A percentile compares a stretch with the other conserved stretches of the same genome.
These are phyloP conservation scores for Bombus affinis DNA, from an alignment of 1,140 invertebrate genomes.

Conservation along the genomic window DNA sequence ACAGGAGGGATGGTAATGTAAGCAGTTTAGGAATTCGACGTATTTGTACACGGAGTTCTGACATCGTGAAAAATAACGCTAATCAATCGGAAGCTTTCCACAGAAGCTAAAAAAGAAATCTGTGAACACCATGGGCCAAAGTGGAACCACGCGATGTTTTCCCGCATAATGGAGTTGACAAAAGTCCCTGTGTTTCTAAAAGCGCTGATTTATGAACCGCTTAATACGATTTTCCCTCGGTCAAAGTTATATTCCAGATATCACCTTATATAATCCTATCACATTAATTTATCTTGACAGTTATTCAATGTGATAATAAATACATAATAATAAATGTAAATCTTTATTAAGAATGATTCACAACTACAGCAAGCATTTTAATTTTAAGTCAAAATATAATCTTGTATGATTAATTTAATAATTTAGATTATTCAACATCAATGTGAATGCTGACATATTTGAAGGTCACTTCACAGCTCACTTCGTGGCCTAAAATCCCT, in stretches of 20 bases:
- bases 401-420: neutral
- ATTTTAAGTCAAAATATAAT: neutral
- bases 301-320: neutral
- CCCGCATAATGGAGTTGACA: constrained; percentile 18
- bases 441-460: neutral
- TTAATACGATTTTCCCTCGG: constrained; percentile 5
- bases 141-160: neutral
- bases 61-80: too few relatives aligned
- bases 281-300: neutral
- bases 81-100: neutral
- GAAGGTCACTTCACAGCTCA: neutral
- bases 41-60: neutral
- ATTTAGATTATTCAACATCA: neutral
- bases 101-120: neutral
- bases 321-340: neutral
- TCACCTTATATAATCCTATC: neutral
- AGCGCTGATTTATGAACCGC: constrained; percentile 2
- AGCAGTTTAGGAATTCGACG: neutral
- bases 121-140: neutral
- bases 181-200: neutral
- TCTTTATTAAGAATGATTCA: neutral
- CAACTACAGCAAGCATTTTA: neutral
- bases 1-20: neutral
- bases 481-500: neutral
- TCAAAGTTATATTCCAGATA: neutral